phyloP scores from a whole-genome alignment of 2,113 vertebrate genomes.

The Oncorhynchus nerka region DNA sequence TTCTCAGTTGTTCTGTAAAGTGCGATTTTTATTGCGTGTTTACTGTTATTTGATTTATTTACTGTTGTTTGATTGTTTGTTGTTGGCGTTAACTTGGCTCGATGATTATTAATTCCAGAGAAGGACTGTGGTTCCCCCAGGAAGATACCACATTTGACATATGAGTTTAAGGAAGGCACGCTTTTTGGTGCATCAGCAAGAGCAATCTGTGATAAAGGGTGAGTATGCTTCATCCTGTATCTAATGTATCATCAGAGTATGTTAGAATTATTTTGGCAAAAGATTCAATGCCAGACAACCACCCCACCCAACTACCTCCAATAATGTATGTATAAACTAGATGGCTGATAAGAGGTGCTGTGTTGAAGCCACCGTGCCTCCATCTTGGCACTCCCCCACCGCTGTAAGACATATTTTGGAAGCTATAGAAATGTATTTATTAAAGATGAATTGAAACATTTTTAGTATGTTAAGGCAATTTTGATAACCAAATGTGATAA shows the following conservation, averaged over 20 bases:
- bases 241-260: neutral
- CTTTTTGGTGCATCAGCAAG: constrained; percentile 27
- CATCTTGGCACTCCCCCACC: too few relatives aligned
- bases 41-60: neutral
- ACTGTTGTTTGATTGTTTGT: neutral
- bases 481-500: too few relatives aligned
- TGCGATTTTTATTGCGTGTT: neutral
- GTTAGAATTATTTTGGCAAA: neutral
- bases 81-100: neutral
- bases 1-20: neutral
- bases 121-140: constrained; percentile 53
- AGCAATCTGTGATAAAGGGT: constrained; percentile 60
- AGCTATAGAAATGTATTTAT: too few relatives aligned
- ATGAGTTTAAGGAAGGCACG: constrained; percentile 16
- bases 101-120: constrained; percentile 42
- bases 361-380: too few relatives aligned
- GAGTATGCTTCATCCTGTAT: constrained; percentile 26
- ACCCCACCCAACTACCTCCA: neutral
- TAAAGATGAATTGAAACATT: too few relatives aligned
- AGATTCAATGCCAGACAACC: neutral
- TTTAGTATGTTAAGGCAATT: too few relatives aligned
- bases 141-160: constrained; percentile 12
- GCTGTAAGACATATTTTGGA: too few relatives aligned
- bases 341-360: too few relatives aligned
- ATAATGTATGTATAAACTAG: too few relatives aligned